These are phyloP conservation scores for Agrotis segetum DNA, from an alignment of 2,888 invertebrate species.

Conservation along the genomic window DNA sequence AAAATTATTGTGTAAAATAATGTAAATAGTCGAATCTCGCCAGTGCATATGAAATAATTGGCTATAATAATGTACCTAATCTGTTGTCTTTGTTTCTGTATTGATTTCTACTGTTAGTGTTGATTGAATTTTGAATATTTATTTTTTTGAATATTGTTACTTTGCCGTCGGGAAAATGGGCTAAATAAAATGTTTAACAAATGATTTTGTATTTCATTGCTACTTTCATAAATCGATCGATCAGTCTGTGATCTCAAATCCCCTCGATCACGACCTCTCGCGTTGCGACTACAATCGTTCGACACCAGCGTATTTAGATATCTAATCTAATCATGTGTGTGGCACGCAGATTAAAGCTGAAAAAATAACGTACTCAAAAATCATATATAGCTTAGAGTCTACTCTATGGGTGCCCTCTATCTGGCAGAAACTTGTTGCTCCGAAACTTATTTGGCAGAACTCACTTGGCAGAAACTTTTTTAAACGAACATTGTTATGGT, in stretches of 20 bases:
- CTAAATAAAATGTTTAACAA: conserved; percentile 60
- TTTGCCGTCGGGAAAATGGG: conserved; percentile 51
- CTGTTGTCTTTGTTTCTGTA: conserved; percentile 48
- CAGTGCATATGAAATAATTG: conserved; percentile 47
- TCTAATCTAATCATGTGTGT: no score
- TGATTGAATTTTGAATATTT: conserved; percentile 39
- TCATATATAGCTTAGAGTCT: no score
- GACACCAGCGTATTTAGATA: no score
- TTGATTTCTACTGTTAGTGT: conserved; percentile 33
- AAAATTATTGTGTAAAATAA: conserved; percentile 49
- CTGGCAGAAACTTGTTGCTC: no score
- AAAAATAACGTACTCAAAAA: no score
- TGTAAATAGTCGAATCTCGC: conserved; percentile 59
- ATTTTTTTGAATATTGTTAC: conserved; percentile 56
- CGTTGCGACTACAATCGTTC: neutral
- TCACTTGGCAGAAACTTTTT: no score
- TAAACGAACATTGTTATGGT: no score
- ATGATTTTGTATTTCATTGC: conserved; percentile 30
- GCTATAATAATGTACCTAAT: conserved; percentile 66
- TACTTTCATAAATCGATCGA: neutral
- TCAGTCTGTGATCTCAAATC: no score
- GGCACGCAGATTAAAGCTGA: no score
- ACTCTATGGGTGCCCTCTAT: no score
- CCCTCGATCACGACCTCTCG: neutral
- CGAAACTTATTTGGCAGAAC: no score